These are phyloP conservation scores for Drosophila pectinifera DNA, from an alignment of 1,140 invertebrate genomes.

Conservation along the genomic window DNA sequence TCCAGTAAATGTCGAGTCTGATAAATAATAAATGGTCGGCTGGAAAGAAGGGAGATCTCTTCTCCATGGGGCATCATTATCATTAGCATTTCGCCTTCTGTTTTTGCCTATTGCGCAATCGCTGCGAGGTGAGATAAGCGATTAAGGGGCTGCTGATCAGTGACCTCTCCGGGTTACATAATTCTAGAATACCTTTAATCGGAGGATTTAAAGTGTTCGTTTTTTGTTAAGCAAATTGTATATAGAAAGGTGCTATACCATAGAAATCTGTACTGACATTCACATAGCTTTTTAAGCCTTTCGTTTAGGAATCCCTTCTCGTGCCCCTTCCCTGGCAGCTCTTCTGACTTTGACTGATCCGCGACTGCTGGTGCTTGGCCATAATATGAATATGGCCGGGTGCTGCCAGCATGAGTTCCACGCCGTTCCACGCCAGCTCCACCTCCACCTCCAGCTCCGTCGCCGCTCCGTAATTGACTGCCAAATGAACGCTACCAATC, in stretches of 20 bases:
- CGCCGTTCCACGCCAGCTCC: not conserved
- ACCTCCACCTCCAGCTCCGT: not conserved
- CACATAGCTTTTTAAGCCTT: not conserved
- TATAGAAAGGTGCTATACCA: not conserved
- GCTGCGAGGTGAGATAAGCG: slow-evolving; percentile 17
- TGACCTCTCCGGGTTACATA: slow-evolving; percentile 11
- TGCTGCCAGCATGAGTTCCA: slow-evolving; percentile 42
- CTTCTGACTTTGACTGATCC: slow-evolving; percentile 43
- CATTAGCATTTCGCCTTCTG: slow-evolving; percentile 39
- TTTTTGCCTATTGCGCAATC: slow-evolving; percentile 33
- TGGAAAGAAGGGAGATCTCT: not conserved
- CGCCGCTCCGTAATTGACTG: slow-evolving; percentile 47
- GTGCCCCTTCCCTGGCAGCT: not conserved
- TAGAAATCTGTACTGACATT: not conserved
- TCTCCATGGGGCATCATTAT: slow-evolving; percentile 39
- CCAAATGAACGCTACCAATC: slow-evolving; percentile 60
- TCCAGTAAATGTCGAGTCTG: slow-evolving; percentile 2
- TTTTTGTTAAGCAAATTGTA: not conserved
- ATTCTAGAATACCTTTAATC: slow-evolving; percentile 1
- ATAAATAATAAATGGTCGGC: not conserved
- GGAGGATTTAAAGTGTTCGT: not conserved
- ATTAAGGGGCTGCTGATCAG: slow-evolving; percentile 13
- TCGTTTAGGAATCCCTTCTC: not conserved
- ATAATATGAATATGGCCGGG: slow-evolving; percentile 46
- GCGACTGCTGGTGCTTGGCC: slow-evolving; percentile 14